These are phyloP conservation scores for Enteromius anoplus DNA, from an alignment of 2,797 vertebrate species.

Conservation along the genomic window DNA sequence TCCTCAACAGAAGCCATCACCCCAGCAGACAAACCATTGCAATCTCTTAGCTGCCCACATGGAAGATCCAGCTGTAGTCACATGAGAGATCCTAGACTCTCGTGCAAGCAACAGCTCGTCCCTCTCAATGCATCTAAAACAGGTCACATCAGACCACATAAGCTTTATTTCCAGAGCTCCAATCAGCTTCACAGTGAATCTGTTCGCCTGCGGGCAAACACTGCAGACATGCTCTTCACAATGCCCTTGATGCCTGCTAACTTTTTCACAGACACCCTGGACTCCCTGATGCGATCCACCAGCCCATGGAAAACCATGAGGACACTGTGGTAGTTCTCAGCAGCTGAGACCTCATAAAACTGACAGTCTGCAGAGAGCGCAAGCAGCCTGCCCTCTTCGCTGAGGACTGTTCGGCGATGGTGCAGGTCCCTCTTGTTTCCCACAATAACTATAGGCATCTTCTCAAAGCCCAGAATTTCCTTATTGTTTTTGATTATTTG, in stretches of 20 bases:
- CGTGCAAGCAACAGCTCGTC: not conserved
- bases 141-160: slow-evolving; percentile 39
- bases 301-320: slow-evolving; percentile 80
- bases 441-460: slow-evolving; percentile 79
- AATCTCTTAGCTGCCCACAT: not conserved
- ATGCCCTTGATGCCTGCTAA: slow-evolving; percentile 78
- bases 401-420: slow-evolving; percentile 76
- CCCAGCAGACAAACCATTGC: slow-evolving; percentile 16
- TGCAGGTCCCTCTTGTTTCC: slow-evolving; percentile 81
- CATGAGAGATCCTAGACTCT: slow-evolving; percentile 2
- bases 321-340: slow-evolving; percentile 79
- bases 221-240: slow-evolving; percentile 79
- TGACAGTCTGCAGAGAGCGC: slow-evolving; percentile 78
- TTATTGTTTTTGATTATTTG: slow-evolving; percentile 77
- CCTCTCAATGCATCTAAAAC: slow-evolving; percentile 24
- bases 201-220: slow-evolving; percentile 77
- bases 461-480: slow-evolving; percentile 73
- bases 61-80: slow-evolving; percentile 16
- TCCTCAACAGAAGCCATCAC: slow-evolving; percentile 16
- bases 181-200: slow-evolving; percentile 73
- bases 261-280: slow-evolving; percentile 72
- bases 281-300: slow-evolving; percentile 73
- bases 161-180: slow-evolving; percentile 16
- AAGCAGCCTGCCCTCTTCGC: slow-evolving; percentile 79
- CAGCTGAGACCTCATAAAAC: slow-evolving; percentile 82